Evolutionary conservation across 1,140 invertebrate genomes (phyloP), one percentile per base, ranked within the genome.

Genomic region (Delia radicum): DNA sequence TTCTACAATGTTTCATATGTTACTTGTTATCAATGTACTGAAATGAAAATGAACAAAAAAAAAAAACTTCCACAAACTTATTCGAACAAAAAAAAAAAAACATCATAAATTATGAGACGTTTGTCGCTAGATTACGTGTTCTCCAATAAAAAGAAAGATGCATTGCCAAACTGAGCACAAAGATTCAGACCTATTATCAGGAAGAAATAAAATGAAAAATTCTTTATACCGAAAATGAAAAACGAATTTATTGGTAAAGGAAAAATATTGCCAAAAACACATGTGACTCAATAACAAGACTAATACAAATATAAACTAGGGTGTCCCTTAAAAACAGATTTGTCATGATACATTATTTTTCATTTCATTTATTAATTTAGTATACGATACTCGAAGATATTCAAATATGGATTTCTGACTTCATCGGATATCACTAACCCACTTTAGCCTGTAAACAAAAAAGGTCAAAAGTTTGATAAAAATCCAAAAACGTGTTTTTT

Each of bases 101-200:
- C 65, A 69, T 69, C 29, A 37, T 69, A 69, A 69, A 69, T 69
- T 69, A 69, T 69, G 65, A 69, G 29, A 69, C 29, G 65, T 69
- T 69, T 69, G 65, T 69, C 65, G 65, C 65, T 69, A 33, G 65
- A 69, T 69, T 69, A 69, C 65, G 65, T 69, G 65, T 55, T 65
- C 62, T 12, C 4, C 5, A 27, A 28, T 15, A 65, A 12, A 65
- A 26, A 33, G n/a, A 21, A 69, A 10, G 29, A n/a, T 33, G 65
- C 65, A 69, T 24, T 69, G 29, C 65, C 65, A 69, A 69, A 5
- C 24, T 69, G 29, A 24, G 37, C 18, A 24, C 1, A 24, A 24
- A 55, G 33, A 1, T 21, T n/a, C 28, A 28, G 63, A 67, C 27
- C 62, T 65, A 65, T 65, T 28, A 67, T 67, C 28, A n/a, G 29